Base-by-base conservation (phyloP, 2,888 invertebrate species). In the Plagiodera versicolora region DNA sequence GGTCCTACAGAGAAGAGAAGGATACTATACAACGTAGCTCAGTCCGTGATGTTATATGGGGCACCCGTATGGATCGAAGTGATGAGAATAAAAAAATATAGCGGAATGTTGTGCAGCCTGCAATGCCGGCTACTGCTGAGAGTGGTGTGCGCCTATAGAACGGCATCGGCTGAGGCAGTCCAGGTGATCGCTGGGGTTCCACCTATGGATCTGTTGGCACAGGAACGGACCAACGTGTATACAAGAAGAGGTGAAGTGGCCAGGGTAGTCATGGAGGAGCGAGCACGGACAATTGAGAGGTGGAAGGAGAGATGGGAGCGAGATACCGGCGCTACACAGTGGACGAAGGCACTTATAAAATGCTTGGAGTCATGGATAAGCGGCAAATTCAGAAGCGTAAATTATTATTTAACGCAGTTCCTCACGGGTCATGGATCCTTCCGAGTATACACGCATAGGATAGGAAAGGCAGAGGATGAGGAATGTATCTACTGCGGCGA, bases 121-220 rank as follows among this genome's bases (percentile, higher is more conserved):
- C 56, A 56, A 14, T 18, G 60, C 8, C 56, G 16, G 19, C 17
- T 50, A 45, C 44, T 51, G 5, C 16, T 60, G 28, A 50, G 46
- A 28, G 44, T 51, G 4, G 45, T 49, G n/a, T 50, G 54, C 20
- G 60, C 51, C 1, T 65, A 65, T 19, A 45, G 65, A 30, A 62
- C 60, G 9, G 63, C 54, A 20, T 55, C 63, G 14, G 47, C 60
- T n/a, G 53, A 52, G 20, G 56, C 64, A 17, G 20, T 47, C 11
- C 46, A 30, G 35, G 62, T 59, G 14, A 18, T 61, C 0, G 53
- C 60, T 9, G 30, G 56, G 1, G 30, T 49, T 1, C 51, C 52
- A 4, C 62, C 59, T 10, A 51, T 49, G 1, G 28, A 49, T 30
- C 16, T 6, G 49, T 9, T 46, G 2, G 46, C 10, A 11, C 28